Conservation (phyloP, 2,797 vertebrate genomes). For the Artibeus lituratus region DNA sequence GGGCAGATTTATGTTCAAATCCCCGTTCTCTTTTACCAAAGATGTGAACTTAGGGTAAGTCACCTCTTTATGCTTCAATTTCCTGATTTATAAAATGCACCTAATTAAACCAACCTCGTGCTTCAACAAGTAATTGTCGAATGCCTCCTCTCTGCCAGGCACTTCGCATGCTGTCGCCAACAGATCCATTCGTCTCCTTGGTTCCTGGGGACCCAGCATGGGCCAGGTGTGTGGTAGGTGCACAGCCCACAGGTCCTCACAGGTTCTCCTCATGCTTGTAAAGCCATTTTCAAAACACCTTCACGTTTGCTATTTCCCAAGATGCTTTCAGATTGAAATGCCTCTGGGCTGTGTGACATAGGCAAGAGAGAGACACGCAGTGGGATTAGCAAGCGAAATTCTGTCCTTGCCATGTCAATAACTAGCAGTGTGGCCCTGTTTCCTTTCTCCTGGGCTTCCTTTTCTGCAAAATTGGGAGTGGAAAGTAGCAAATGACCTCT, state of each 20-base stretch:
- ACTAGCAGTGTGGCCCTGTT: not conserved
- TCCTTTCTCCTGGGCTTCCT: conserved; percentile 20
- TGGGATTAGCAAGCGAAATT: not conserved
- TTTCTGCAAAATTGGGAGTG: not conserved
- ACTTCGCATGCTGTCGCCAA: not conserved
- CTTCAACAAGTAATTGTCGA: not conserved
- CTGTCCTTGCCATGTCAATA: not conserved
- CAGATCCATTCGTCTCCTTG: not conserved
- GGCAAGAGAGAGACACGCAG: not conserved
- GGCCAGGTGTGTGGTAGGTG: not conserved
- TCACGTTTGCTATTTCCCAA: conserved; percentile 43
- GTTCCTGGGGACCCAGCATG: not conserved
- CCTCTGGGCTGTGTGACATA: conserved; percentile 20
- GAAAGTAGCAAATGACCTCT: not conserved
- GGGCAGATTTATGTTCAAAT: not conserved
- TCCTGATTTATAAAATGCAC: conserved; percentile 43
- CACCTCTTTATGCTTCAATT: not conserved
- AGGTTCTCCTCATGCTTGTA: not conserved
- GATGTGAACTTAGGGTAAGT: not conserved
- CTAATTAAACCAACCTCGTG: not conserved
- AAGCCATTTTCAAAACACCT: conserved; percentile 21
- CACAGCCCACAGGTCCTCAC: not conserved
- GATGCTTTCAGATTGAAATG: conserved; percentile 35
- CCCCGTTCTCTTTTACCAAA: not conserved
- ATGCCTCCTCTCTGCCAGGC: not conserved